A percentile compares a stretch with the other conserved stretches of the same genome.
Conservation (phyloP, 2,888 invertebrate genomes). For the Hirtodrosophila histrioides region DNA sequence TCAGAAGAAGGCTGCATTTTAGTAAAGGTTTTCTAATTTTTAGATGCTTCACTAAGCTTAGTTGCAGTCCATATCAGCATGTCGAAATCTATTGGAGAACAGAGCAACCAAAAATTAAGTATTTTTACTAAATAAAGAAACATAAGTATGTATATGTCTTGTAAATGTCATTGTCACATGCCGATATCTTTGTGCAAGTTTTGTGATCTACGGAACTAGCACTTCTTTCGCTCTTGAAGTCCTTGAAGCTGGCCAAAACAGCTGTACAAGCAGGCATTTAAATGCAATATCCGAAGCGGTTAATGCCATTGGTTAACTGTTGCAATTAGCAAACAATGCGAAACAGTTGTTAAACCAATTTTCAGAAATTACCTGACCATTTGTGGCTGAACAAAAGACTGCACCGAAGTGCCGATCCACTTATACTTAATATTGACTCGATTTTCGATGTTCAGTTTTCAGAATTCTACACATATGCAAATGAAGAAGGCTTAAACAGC, state of each 20-base stretch:
- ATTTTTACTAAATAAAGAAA: slow-evolving; percentile 11
- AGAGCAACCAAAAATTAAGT: no score
- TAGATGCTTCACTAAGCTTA: no score
- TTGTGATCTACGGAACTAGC: slow-evolving; percentile 15
- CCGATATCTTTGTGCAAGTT: background rate
- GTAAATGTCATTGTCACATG: background rate
- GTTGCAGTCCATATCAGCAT: no score
- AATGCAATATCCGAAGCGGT: slow-evolving; percentile 37
- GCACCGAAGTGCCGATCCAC: slow-evolving; percentile 4
- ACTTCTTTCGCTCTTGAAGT: slow-evolving; percentile 23
- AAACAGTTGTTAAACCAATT: slow-evolving; percentile 64
- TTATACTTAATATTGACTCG: no score
- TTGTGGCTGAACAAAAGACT: slow-evolving; percentile 38
- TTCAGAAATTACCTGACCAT: slow-evolving; percentile 44
- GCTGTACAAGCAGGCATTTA: slow-evolving; percentile 51
- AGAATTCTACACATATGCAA: no score
- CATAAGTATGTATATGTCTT: slow-evolving; percentile 21
- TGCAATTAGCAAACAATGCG: slow-evolving; percentile 57
- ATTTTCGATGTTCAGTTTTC: no score
- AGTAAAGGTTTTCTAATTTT: no score
- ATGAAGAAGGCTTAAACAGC: no score
- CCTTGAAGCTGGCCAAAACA: slow-evolving; percentile 44
- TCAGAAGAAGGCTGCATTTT: no score
- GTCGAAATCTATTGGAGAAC: no score
- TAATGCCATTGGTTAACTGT: slow-evolving; percentile 50